phyloP scores from a whole-genome alignment of 2,888 invertebrate genomes.

The Pollenia labialis region DNA sequence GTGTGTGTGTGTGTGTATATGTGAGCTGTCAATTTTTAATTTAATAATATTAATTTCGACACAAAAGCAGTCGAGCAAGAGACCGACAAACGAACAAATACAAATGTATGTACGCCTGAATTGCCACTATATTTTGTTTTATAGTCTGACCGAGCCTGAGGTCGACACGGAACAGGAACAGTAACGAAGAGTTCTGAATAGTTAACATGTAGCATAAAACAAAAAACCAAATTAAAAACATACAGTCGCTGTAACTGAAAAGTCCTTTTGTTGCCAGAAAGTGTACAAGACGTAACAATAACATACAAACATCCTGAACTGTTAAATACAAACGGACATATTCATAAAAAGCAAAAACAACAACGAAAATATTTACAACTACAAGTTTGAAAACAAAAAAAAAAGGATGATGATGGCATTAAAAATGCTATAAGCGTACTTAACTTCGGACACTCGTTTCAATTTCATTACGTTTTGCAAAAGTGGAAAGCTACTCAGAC shows the following conservation, averaged over 20 bases:
- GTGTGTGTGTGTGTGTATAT: not conserved
- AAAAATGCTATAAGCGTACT: constrained; percentile 70
- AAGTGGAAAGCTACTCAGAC: constrained; percentile 49
- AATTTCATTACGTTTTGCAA: constrained; percentile 67
- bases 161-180: constrained; percentile 22
- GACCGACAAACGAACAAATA: constrained; percentile 44
- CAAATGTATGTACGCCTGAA: constrained; percentile 20
- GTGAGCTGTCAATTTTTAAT: constrained; percentile 71
- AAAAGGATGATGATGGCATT: constrained; percentile 67
- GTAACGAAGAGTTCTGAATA: not conserved
- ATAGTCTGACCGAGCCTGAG: constrained; percentile 59
- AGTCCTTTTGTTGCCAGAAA: constrained; percentile 33
- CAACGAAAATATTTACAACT: constrained; percentile 46
- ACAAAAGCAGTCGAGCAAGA: constrained; percentile 65
- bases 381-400: constrained; percentile 41
- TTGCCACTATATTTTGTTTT: constrained; percentile 64
- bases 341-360: constrained; percentile 22
- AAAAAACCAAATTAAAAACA: not conserved
- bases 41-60: constrained; percentile 73
- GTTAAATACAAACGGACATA: constrained; percentile 16
- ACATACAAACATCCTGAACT: not conserved
- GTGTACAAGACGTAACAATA: constrained; percentile 19
- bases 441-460: constrained; percentile 65
- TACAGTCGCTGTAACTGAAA: constrained; percentile 8
- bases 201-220: constrained; percentile 44